These are phyloP conservation scores for Coregonus suidteri DNA, from an alignment of 2,797 vertebrate species.

Conservation along the genomic window DNA sequence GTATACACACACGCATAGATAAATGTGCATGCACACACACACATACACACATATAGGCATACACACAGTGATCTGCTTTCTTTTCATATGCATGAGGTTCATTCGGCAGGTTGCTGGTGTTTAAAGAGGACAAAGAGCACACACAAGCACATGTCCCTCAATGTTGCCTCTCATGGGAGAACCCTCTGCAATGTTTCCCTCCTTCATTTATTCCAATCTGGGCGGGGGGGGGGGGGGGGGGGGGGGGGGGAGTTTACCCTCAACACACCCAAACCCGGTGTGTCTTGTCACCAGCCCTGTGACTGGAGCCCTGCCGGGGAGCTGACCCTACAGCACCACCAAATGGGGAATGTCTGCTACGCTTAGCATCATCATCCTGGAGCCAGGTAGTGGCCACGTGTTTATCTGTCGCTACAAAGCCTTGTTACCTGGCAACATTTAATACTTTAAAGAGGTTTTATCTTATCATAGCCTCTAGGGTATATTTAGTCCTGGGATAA, in stretches of 20 bases:
- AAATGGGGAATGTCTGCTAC: constrained; percentile 44
- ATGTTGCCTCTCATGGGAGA: constrained; percentile 42
- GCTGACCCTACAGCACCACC: constrained; percentile 13
- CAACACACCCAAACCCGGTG: constrained; percentile 31
- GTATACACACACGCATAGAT: background rate
- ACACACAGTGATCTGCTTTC: constrained; percentile 31
- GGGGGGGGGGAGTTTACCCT: background rate
- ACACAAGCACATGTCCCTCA: constrained; percentile 38
- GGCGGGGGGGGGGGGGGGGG: background rate
- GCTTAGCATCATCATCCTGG: constrained; percentile 34
- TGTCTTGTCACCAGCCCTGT: constrained; percentile 41
- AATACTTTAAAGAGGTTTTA: constrained; percentile 45
- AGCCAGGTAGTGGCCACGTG: constrained; percentile 25
- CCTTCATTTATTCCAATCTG: constrained; percentile 70
- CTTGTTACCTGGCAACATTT: constrained; percentile 69
- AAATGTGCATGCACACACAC: background rate
- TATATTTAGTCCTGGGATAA: constrained; percentile 56
- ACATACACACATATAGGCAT: constrained; percentile 28
- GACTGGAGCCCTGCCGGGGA: constrained; percentile 24
- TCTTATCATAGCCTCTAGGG: constrained; percentile 43
- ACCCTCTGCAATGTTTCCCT: constrained; percentile 36
- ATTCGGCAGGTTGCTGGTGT: constrained; percentile 21
- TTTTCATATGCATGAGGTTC: constrained; percentile 39
- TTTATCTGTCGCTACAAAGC: constrained; percentile 37
- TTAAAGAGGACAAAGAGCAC: background rate